These are phyloP conservation scores for Halisarca cf. caerulea DNA, from an alignment of 37 sponge, comb jelly and placozoan genomes.

Conservation along the genomic window DNA sequence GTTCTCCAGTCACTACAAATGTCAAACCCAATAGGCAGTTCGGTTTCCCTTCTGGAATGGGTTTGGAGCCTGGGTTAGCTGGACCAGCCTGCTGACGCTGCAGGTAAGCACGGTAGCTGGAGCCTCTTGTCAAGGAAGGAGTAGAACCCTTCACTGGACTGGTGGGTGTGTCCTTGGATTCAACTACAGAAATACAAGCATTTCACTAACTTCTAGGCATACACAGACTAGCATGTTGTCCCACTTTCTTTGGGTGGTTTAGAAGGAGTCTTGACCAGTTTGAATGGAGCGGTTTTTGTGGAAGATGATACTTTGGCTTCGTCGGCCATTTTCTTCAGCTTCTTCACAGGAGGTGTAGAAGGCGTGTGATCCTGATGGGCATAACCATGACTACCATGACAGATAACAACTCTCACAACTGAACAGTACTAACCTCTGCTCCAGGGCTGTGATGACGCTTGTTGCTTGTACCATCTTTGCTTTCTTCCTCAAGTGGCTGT, in stretches of 20 bases:
- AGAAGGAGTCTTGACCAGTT: neutral
- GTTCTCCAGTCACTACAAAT: constrained; percentile 88
- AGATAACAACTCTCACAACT: neutral
- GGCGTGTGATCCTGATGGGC: neutral
- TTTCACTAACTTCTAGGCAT: neutral
- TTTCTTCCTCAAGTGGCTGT: neutral
- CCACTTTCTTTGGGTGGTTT: neutral
- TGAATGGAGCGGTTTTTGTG: constrained; percentile 1
- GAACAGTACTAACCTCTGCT: neutral
- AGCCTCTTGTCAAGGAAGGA: neutral
- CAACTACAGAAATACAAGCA: neutral
- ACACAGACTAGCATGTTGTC: no score
- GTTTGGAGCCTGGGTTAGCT: constrained; percentile 72
- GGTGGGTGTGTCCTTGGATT: constrained; percentile 2
- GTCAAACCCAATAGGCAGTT: constrained; percentile 70
- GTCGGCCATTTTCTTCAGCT: constrained; percentile 46
- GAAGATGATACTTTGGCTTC: neutral
- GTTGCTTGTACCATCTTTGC: neutral
- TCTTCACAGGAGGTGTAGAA: constrained; percentile 33
- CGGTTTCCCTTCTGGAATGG: constrained; percentile 57
- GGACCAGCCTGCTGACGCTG: constrained; percentile 69
- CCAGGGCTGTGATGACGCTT: neutral
- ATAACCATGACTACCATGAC: neutral
- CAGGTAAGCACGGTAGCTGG: constrained; percentile 57
- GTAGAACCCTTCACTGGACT: neutral